A percentile compares a stretch with the other conserved stretches of the same genome.
These are phyloP conservation scores for Bufo bufo DNA, from an alignment of 2,113 vertebrate species.

Conservation along the genomic window DNA sequence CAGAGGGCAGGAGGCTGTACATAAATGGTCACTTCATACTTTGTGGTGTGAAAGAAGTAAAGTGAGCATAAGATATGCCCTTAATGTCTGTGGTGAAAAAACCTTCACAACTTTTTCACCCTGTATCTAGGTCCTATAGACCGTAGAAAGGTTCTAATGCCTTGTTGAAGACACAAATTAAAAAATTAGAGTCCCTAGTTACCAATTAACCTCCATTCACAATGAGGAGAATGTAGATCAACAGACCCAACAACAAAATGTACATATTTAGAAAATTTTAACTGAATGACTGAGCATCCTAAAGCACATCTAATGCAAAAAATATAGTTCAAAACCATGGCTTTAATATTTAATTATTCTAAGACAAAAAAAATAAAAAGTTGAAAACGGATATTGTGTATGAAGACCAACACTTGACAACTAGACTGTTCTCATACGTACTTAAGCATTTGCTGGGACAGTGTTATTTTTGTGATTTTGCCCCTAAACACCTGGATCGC, in stretches of 20 bases:
- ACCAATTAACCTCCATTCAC: not conserved
- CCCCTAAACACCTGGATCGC: slow-evolving; percentile 76
- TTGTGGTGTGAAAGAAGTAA: not conserved
- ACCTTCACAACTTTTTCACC: not conserved
- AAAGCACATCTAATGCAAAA: not conserved
- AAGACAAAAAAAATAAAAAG: not conserved
- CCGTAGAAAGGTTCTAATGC: too few species aligned
- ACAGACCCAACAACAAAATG: not conserved
- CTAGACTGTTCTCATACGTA: not conserved
- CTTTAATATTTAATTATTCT: not conserved
- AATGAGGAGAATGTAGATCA: not conserved
- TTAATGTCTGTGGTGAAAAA: not conserved
- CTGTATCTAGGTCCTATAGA: not conserved
- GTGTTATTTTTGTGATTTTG: slow-evolving; percentile 76
- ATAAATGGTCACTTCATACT: not conserved
- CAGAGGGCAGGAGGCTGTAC: not conserved
- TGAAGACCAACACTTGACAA: not conserved
- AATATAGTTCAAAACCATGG: not conserved
- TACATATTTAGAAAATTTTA: not conserved
- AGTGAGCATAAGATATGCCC: too few species aligned
- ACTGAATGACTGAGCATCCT: not conserved
- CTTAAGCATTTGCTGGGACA: slow-evolving; percentile 70
- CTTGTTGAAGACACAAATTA: not conserved
- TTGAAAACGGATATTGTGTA: not conserved
- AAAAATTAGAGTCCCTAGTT: not conserved